Percentiles rank a stretch among this genome's conserved stretches.
phyloP scores from a whole-genome alignment of 2,113 vertebrate genomes.

The Eudorcas thomsonii region DNA sequence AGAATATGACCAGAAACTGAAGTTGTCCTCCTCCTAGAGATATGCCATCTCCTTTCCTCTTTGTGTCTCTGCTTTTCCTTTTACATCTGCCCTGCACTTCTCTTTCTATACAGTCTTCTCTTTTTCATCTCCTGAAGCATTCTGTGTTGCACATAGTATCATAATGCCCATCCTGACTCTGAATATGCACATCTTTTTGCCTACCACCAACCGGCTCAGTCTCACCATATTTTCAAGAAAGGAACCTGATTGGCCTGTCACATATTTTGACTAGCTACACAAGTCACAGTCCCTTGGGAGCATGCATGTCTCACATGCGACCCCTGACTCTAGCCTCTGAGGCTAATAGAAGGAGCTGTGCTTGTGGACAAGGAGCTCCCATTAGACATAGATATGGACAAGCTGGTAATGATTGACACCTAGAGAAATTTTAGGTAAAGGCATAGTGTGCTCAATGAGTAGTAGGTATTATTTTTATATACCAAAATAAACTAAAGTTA shows the following conservation, averaged over 20 bases:
- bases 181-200: background rate
- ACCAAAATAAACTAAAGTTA: slow-evolving; percentile 19
- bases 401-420: background rate
- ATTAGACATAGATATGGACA: background rate
- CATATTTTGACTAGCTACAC: background rate
- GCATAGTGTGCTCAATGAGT: background rate
- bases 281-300: background rate
- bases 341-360: background rate
- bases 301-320: background rate
- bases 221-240: background rate
- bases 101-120: background rate
- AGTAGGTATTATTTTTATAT: background rate
- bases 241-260: background rate
- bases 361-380: background rate
- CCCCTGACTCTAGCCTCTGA: background rate
- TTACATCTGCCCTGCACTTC: background rate
- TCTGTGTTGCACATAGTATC: background rate
- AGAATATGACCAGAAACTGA: background rate
- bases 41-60: background rate
- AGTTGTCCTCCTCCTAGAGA: background rate
- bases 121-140: background rate
- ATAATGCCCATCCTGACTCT: background rate
- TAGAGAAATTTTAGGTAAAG: background rate
- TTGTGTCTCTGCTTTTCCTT: background rate
- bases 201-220: background rate